Evolutionary conservation across 2,888 invertebrate species (phyloP), one percentile per base, ranked within the genome.

Genomic region (Lottia scabra): DNA sequence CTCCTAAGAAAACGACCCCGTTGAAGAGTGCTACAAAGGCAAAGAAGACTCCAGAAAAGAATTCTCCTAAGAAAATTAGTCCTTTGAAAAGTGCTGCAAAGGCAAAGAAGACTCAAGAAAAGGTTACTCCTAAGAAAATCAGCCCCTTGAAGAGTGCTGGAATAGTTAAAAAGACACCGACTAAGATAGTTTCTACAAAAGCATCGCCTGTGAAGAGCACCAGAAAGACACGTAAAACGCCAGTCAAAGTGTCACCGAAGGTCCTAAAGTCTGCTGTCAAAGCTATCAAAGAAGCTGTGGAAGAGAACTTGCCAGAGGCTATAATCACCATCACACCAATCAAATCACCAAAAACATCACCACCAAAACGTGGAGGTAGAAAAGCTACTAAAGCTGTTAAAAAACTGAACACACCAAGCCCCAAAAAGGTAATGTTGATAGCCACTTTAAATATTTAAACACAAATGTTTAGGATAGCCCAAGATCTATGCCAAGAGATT

Each of bases 1-100:
- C 67, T 15, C 77, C 23, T 8, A 72, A 77, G 63, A 26, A 27
- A 71, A 72, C 70, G 23, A 73, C 71, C 45, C 75, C 76, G 62
- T 48, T 68, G 1, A 70, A 45, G 62, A 27, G 8, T 45, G 48
- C 27, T 15, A 65, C 15, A 30, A n/a, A 44, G 26, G n/a, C 26
- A 46, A 38, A 30, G 43, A 23, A 19, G 15, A 19, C 48, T 0
- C 26, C 48, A 19, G 63, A 73, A 63, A 56, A 63, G 16, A 70
- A 19, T 2, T 38, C 68, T 43, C 45, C 73, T 43, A 68, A 48
- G 26, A 68, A 67, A 44, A 38, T 62, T 38, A 43, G 69, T 67
- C 64, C 72, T 30, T 56, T 68, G 23, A 65, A 43, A 45, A 67
- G 65, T 38, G 65, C 65, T 45, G 62, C 65, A 68, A 44, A 23